Evolutionary conservation across 1,140 invertebrate genomes (phyloP).

Genomic region (Elymnias hypermnestra): DNA sequence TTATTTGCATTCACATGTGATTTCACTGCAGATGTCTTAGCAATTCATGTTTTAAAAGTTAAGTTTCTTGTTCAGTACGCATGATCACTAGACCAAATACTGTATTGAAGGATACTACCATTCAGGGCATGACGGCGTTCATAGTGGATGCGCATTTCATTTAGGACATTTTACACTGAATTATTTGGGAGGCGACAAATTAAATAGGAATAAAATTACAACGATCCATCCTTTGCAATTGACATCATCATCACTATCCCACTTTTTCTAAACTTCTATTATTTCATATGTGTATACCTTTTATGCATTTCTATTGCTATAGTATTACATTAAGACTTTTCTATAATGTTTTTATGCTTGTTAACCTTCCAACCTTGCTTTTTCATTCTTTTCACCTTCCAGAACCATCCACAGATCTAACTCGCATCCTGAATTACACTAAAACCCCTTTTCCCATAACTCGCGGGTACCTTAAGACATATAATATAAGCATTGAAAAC

Average conservation of each 20-base stretch:
- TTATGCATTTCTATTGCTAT: too few species aligned
- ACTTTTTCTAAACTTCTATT: too few species aligned
- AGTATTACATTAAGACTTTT: background rate
- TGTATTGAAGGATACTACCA: slow-evolving; percentile 4
- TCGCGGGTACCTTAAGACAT: slow-evolving; percentile 51
- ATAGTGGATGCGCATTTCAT: slow-evolving; percentile 70
- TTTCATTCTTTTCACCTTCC: slow-evolving; percentile 63
- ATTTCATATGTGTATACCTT: too few species aligned
- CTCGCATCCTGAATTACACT: slow-evolving; percentile 40
- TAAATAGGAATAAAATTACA: too few species aligned
- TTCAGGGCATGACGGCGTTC: slow-evolving; percentile 18
- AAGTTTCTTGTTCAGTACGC: slow-evolving; percentile 32
- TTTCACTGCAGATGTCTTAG: slow-evolving; percentile 70
- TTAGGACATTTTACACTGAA: slow-evolving; percentile 36
- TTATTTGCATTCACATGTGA: slow-evolving; percentile 74
- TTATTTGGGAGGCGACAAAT: background rate
- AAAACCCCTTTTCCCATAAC: slow-evolving; percentile 67
- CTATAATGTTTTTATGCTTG: background rate
- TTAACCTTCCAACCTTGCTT: slow-evolving; percentile 35
- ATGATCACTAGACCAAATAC: slow-evolving; percentile 44
- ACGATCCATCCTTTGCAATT: background rate
- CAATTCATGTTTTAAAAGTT: slow-evolving; percentile 57
- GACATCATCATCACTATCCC: background rate
- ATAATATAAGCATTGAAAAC: slow-evolving; percentile 21
- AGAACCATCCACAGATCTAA: slow-evolving; percentile 45